These are phyloP conservation scores for Pogonophryne albipinna DNA, from an alignment of 2,797 vertebrate species.

Conservation along the genomic window DNA sequence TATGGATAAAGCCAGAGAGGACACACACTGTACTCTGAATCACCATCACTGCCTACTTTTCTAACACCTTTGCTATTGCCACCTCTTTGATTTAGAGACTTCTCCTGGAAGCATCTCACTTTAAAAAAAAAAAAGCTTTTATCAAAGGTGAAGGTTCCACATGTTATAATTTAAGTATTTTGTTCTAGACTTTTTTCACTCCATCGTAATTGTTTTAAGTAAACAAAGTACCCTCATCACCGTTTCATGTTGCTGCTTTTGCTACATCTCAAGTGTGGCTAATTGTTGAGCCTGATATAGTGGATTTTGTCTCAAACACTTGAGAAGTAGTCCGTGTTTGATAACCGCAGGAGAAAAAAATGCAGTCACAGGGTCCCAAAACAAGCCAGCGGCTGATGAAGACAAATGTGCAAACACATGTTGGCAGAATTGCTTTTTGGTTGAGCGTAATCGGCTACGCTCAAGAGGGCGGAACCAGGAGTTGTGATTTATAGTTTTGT, in stretches of 20 bases:
- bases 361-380: constrained; percentile 77
- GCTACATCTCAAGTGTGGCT: constrained; percentile 42
- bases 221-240: constrained; percentile 11
- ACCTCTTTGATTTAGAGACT: constrained; percentile 41
- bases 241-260: constrained; percentile 19
- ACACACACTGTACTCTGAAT: constrained; percentile 71
- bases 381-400: constrained; percentile 87
- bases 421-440: constrained; percentile 90
- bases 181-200: not conserved
- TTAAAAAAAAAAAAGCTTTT: constrained; percentile 1
- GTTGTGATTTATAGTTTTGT: constrained; percentile 88
- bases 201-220: constrained; percentile 1
- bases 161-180: constrained; percentile 2
- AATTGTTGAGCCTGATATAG: constrained; percentile 48
- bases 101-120: constrained; percentile 29
- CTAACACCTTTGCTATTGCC: constrained; percentile 58
- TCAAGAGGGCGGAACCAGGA: constrained; percentile 84
- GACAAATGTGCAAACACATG: constrained; percentile 89
- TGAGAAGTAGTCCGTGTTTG: constrained; percentile 70
- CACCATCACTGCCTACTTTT: constrained; percentile 59
- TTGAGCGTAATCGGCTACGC: constrained; percentile 84
- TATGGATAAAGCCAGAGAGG: constrained; percentile 63
- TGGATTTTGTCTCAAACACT: constrained; percentile 53
- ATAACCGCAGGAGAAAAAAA: constrained; percentile 80
- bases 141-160: constrained; percentile 4